Base-by-base conservation (phyloP, 1,140 invertebrate species). In the Papilio aristodemus region DNA sequence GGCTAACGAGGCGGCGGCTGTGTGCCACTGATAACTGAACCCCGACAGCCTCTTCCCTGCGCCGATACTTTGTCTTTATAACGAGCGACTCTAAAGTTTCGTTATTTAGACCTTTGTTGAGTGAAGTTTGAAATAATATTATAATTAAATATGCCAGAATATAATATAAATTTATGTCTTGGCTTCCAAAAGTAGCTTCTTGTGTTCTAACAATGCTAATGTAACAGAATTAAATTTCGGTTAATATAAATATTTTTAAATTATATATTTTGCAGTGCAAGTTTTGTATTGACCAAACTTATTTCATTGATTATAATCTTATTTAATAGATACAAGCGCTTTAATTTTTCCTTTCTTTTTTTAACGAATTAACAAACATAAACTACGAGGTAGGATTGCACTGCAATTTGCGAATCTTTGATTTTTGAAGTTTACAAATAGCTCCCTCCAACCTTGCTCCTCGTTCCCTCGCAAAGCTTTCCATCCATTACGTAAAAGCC, bases 401-500 rank as follows among this genome's bases (percentile, higher is more conserved):
- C 22, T 54, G 19, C 46, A 54, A 54, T 54, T 54, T 54, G 17
- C 9, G 14, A 19, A 19, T 46, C 11, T 54, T 54, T 22, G 17
- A 22, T 10, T 54, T 54, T 54, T 54, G 17, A 54, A 54, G 46
- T 54, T 4, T 22, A 54, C 46, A 54, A 54, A 54, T 22, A 54
- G 46, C 46, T 22, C 22, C 46, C 19, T n/a, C n/a, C n/a, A n/a
- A n/a, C n/a, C 46, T 54, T 19, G 46, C 19, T 4, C 46, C 46
- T 14, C 46, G 46, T 54, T 54, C 46, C 46, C 17, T 54, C 19
- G 17, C 46, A 54, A 54, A 54, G 46, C 46, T 54, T 54, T 54
- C 46, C 46, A 54, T 54, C 46, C 46, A 54, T 54, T 54, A 54
- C 19, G 46, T 54, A 19, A 54, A 54, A 54, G 46, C 46, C 46